Percentiles rank a stretch among this genome's conserved stretches.
These are phyloP conservation scores for Lagorchestes hirsutus DNA, from an alignment of 2,797 vertebrate genomes.

Conservation along the genomic window DNA sequence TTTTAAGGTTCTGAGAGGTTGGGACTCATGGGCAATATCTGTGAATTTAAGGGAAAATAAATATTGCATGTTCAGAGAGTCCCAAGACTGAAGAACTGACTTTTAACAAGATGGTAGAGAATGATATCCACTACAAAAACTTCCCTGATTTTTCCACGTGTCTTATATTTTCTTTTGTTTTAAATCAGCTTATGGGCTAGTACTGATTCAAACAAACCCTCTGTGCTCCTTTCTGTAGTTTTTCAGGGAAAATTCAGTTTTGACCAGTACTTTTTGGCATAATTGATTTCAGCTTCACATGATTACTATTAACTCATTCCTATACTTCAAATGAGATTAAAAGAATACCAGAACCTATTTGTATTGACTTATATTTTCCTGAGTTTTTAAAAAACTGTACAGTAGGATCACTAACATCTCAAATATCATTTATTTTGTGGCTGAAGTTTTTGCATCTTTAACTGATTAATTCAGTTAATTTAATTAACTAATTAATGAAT, in stretches of 20 bases:
- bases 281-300: slow-evolving; percentile 9
- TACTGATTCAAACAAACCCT: not conserved
- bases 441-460: not conserved
- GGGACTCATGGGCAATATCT: not conserved
- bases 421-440: not conserved
- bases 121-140: not conserved
- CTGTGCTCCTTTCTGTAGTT: not conserved
- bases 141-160: not conserved
- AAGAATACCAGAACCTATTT: not conserved
- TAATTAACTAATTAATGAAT: too few relatives aligned
- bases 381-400: slow-evolving; percentile 5
- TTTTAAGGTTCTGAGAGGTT: slow-evolving; percentile 42
- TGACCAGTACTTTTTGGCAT: not conserved
- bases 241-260: not conserved
- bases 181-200: not conserved
- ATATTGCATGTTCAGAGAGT: not conserved
- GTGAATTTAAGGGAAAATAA: slow-evolving; percentile 16
- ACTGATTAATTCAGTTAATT: not conserved
- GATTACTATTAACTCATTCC: not conserved
- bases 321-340: not conserved
- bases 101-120: not conserved
- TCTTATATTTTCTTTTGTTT: not conserved
- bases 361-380: not conserved
- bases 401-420: not conserved
- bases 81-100: not conserved